phyloP scores from a whole-genome alignment of 2,888 invertebrate genomes.

The Drosophila rubida region DNA sequence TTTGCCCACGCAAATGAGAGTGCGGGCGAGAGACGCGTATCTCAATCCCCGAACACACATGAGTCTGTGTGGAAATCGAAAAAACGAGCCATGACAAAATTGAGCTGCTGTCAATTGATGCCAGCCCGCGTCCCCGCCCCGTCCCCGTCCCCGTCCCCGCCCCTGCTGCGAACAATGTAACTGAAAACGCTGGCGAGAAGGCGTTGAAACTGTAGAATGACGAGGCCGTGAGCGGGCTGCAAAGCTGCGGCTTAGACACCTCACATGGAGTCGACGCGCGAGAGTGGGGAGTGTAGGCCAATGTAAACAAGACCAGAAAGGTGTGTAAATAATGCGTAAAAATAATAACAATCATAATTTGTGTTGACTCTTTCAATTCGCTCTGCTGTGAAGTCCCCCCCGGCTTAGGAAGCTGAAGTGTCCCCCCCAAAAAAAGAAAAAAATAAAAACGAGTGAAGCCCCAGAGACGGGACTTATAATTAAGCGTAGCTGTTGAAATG shows the following conservation, averaged over 20 bases:
- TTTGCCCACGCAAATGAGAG: conserved; percentile 70
- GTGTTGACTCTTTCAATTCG: conserved; percentile 71
- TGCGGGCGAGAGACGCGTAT: conserved; percentile 32
- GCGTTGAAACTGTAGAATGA: conserved; percentile 74
- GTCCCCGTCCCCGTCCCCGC: not conserved
- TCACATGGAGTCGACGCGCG: conserved; percentile 36
- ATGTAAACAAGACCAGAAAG: conserved; percentile 74
- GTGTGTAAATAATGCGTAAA: conserved; percentile 79
- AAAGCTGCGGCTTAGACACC: conserved; percentile 67
- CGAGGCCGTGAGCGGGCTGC: conserved; percentile 64
- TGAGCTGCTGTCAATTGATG: conserved; percentile 72
- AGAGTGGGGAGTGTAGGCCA: conserved; percentile 18
- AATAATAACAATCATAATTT: conserved; percentile 77
- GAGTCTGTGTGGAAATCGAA: conserved; percentile 59
- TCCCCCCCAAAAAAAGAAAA: no score
- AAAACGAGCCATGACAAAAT: conserved; percentile 72
- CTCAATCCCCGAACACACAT: not conserved
- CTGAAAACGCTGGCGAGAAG: conserved; percentile 54
- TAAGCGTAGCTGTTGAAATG: conserved; percentile 73
- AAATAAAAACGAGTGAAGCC: no score
- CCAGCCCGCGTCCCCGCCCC: conserved; percentile 11
- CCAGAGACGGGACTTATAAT: conserved; percentile 56
- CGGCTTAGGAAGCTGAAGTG: conserved; percentile 52
- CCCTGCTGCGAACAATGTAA: conserved; percentile 47
- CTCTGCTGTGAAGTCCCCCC: conserved; percentile 23